Evolutionary conservation across 2,113 vertebrate species (phyloP), one percentile per base, ranked within the genome.

Genomic region (Ciconia maguari): DNA sequence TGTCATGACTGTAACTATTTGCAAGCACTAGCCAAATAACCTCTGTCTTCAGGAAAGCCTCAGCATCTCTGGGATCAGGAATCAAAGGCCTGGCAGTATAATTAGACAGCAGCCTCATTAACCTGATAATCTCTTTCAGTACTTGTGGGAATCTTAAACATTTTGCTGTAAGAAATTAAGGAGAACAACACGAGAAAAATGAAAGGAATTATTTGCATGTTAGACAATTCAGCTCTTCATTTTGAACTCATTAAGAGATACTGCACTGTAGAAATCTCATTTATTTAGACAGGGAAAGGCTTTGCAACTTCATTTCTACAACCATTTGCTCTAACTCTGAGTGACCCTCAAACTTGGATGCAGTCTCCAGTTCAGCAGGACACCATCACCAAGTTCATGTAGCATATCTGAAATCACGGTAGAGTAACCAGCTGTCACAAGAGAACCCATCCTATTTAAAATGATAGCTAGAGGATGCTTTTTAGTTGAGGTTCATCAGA

Each of bases 1-100:
- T 29, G 25, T 34, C 52, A n/a, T 1, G 0, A 11, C 1, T 61
- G 20, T 36, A 21, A 4, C 6, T 32, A 6, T 52, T 30, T 52
- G 20, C 38, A 57, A 49, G 11, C 21, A n/a, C 15, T 27, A 82
- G 30, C 13, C 29, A 32, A 77, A 84, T 32, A 42, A 5, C 0
- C 0, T 2, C 27, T 4, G 12, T 18, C 20, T 32, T 34, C 26
- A 32, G 29, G 26, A 62, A 64, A 64, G 10, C 8, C 8, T 14
- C 32, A 24, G 8, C 15, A 32, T 29, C 38, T 60, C 75, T 16
- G 13, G 5, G 20, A 57, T 64, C 57, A 18, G 9, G 58, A 84
- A 46, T 87, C 26, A 48, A 71, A 78, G 65, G 20, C 29, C 22
- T 41, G 27, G 27, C 29, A 54, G 26, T 6, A 2, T 34, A 60